Evolutionary conservation across 2,113 vertebrate genomes (phyloP), one percentile per base, ranked within the genome.

Genomic region (Laterallus jamaicensis): DNA sequence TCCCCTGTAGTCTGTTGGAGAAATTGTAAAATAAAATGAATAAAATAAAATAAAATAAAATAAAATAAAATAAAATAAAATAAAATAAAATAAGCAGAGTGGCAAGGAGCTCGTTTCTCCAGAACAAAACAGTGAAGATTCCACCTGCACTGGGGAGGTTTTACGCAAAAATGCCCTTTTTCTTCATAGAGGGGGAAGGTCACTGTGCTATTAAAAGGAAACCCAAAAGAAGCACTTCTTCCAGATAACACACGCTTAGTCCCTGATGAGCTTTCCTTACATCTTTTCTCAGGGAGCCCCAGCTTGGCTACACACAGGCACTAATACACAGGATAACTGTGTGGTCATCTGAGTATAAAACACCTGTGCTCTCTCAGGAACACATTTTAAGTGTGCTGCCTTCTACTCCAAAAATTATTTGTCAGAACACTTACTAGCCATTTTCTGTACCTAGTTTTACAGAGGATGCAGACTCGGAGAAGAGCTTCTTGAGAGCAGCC

Each of bases 401-500:
- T 89, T 84, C n/a, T 75, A 71, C 42, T 76, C 17, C 32, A 42
- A 75, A 86, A 87, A 29, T 49, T 39, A 67, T 50, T 91, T 86
- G 74, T 47, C n/a, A 71, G 66, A 84, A 86, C 0, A 8, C 5
- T 78, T 84, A 35, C 24, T 50, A 63, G 42, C 6, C 9, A 12
- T 39, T 74, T 91, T 69, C 66, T 54, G 7, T n/a, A 29, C 52
- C 42, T 42, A 24, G 19, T 5, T 77, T 66, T 42, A 5, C n/a
- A 69, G 82, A 67, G 4, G 5, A 35, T 56, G 8, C 9, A 75
- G 17, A 35, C 35, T 35, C 7, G 35, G 35, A 35, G 35, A 35
- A 35, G 35, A 35, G 35, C 35, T 35, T 35, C 35, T 35, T 35
- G 35, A 35, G 35, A 35, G 35, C 7, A 35, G 35, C 35, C 35